These are phyloP conservation scores for Sitta europaea DNA, from an alignment of 2,113 vertebrate genomes.

Conservation along the genomic window DNA sequence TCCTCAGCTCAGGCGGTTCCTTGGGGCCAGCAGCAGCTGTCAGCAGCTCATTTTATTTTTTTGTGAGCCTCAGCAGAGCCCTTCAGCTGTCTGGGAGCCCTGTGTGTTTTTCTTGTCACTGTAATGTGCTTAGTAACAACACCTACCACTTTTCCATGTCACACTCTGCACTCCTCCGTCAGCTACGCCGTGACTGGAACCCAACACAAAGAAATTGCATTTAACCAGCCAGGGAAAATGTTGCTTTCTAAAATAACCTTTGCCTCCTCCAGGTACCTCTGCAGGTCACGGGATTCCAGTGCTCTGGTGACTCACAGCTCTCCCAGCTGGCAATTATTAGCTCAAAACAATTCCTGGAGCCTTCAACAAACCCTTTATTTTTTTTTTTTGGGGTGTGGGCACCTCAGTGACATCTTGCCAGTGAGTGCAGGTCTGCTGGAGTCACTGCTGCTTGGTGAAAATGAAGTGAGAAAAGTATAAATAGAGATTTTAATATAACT, in stretches of 20 bases:
- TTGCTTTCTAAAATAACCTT: not conserved
- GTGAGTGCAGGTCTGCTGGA: not conserved
- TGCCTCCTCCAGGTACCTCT: not conserved
- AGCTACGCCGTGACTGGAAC: not conserved
- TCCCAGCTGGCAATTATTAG: not conserved
- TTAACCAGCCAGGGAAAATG: not conserved
- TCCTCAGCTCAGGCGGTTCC: not conserved
- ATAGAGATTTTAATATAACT: not conserved
- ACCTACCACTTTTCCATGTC: constrained; percentile 27
- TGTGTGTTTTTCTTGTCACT: constrained; percentile 43
- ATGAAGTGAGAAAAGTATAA: not conserved
- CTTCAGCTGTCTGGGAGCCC: not conserved
- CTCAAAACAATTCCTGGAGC: constrained; percentile 9
- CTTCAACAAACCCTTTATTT: not conserved
- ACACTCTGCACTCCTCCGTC: constrained; percentile 1
- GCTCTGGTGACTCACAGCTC: not conserved
- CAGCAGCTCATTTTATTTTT: not conserved
- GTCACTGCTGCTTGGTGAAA: not conserved
- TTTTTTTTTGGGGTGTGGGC: not conserved
- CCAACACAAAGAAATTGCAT: not conserved
- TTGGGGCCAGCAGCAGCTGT: not conserved
- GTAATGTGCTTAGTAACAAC: constrained; percentile 31
- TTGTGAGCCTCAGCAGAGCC: not conserved
- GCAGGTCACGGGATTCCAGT: not conserved
- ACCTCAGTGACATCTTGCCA: not conserved